A percentile compares a stretch with the other conserved stretches of the same genome.
phyloP scores from a whole-genome alignment of 2,797 vertebrate genomes.

The Falco naumanni region DNA sequence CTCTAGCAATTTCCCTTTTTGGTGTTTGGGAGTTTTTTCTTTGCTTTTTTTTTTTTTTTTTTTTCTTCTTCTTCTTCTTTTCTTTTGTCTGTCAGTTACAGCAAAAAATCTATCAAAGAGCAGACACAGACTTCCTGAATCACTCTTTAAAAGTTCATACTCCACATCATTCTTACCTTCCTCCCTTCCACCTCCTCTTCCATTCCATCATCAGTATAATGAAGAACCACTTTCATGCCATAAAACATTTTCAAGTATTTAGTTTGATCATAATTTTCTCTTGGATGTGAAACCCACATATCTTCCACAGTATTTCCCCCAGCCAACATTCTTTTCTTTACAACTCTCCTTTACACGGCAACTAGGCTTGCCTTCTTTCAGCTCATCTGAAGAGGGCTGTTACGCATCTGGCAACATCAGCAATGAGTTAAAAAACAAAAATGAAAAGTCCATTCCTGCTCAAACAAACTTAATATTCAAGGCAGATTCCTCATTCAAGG shows the following conservation, averaged over 20 bases:
- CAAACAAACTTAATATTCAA: not conserved
- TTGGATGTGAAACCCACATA: not conserved
- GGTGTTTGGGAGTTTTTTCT: not conserved
- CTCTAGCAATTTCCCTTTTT: not conserved
- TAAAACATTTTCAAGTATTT: not conserved
- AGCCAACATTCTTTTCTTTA: not conserved
- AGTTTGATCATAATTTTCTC: not conserved
- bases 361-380: not conserved
- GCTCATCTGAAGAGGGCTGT: not conserved
- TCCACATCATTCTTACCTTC: not conserved
- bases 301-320: not conserved
- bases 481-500: not conserved
- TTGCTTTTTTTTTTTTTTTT: not conserved
- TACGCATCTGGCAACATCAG: not conserved
- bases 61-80: not conserved
- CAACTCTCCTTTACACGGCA: not conserved
- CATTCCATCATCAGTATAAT: not conserved
- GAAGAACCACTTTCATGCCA: not conserved
- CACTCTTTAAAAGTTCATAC: constrained; percentile 20
- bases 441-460: not conserved
- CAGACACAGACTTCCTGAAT: constrained; percentile 8
- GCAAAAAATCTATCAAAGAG: not conserved
- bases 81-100: not conserved
- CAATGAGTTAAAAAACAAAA: not conserved
- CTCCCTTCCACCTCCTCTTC: not conserved